These are phyloP conservation scores for Kradibia gibbosae DNA, from an alignment of 1,140 invertebrate genomes.

Conservation along the genomic window DNA sequence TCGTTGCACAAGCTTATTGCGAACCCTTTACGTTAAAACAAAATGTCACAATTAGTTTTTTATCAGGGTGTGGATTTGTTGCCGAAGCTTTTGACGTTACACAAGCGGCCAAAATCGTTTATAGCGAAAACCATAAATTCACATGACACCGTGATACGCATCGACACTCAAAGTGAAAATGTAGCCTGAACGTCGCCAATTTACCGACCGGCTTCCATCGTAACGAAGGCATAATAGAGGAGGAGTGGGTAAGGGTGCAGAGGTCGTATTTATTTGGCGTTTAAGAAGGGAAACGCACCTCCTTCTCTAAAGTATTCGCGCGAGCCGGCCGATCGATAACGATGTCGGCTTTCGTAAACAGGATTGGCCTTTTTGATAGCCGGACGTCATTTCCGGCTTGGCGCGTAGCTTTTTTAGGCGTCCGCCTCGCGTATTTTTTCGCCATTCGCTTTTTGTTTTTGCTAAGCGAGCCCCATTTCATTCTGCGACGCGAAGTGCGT, in stretches of 20 bases:
- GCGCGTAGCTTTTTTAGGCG: neutral
- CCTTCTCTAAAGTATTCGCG: neutral
- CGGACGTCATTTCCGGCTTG: neutral
- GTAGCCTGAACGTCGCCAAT: neutral
- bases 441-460: neutral
- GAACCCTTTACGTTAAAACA: too few species aligned
- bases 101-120: neutral
- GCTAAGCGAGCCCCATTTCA: neutral
- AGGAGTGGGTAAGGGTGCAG: neutral
- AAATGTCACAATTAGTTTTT: too few species aligned
- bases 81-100: too few species aligned
- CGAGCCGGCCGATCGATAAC: conserved; percentile 27
- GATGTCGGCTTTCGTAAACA: conserved; percentile 2
- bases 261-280: neutral
- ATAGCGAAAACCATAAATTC: neutral
- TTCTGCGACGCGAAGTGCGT: neutral
- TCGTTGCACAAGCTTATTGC: too few species aligned
- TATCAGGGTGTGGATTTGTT: too few species aligned
- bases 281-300: neutral
- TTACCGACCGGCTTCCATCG: neutral
- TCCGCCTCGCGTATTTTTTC: neutral
- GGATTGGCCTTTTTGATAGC: conserved; percentile 15
- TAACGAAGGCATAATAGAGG: neutral
- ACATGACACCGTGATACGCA: neutral
- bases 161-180: neutral